Percentiles rank a stretch among this genome's conserved stretches.
These are phyloP conservation scores for Ophioninae sp. DNA, from an alignment of 2,888 invertebrate genomes.

Conservation along the genomic window DNA sequence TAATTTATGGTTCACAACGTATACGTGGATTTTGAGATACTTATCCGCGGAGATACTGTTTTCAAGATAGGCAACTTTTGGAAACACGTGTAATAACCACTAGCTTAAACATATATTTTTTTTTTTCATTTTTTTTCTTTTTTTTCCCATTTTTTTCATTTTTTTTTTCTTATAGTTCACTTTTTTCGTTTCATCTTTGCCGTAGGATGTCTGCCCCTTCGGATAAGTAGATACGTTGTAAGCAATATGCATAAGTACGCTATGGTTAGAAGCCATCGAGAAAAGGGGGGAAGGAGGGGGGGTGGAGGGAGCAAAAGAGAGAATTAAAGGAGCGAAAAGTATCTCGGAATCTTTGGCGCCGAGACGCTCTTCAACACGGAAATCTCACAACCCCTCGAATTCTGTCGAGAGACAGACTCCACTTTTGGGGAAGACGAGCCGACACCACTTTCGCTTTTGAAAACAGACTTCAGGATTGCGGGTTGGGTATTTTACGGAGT, in stretches of 20 bases:
- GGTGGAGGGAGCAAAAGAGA: not conserved
- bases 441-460: not conserved
- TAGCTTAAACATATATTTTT: slow-evolving; percentile 2
- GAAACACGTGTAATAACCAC: slow-evolving; percentile 45
- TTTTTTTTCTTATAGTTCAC: not conserved
- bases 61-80: slow-evolving; percentile 40
- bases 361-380: slow-evolving; percentile 39
- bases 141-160: too few species aligned
- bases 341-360: slow-evolving; percentile 42
- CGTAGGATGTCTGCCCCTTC: slow-evolving; percentile 3
- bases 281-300: slow-evolving; percentile 9
- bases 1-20: slow-evolving; percentile 31
- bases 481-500: not conserved
- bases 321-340: slow-evolving; percentile 37
- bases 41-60: slow-evolving; percentile 49
- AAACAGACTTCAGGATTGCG: not conserved
- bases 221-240: slow-evolving; percentile 26
- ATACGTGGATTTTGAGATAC: slow-evolving; percentile 50
- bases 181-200: slow-evolving; percentile 27
- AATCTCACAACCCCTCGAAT: slow-evolving; percentile 42
- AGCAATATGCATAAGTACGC: slow-evolving; percentile 33
- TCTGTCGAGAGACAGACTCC: slow-evolving; percentile 24
- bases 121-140: slow-evolving; percentile 6
- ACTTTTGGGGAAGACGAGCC: slow-evolving; percentile 24
- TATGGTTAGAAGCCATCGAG: slow-evolving; percentile 39